Evolutionary conservation across 1,140 invertebrate genomes (phyloP), one percentile per base, ranked within the genome.

Genomic region (Habropoda laboriosa): DNA sequence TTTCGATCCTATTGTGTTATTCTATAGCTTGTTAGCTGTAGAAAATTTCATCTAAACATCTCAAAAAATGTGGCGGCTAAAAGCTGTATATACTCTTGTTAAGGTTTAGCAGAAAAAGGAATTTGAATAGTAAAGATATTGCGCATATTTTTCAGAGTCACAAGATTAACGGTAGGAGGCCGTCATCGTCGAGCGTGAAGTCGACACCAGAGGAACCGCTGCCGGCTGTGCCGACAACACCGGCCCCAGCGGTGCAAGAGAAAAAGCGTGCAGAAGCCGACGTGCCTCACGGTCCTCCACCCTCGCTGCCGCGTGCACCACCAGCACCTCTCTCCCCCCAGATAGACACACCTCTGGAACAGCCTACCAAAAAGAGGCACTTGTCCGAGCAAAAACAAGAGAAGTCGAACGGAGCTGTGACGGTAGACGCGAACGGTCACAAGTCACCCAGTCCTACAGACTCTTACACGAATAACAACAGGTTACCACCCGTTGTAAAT

Each of bases 201-300:
- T 93, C 93, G 40, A 91, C 92, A n/a, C 91, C 93, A 1, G 90
- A 93, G n/a, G 94, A 94, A 35, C 93, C 94, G 8, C 90, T 93
- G 32, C 93, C 93, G 8, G 93, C 93, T 8, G 92, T 94, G 13
- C 91, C 94, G 21, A 94, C 93, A 51, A 94, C 94, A 1, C 93
- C 92, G 10, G 92, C 94, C 1, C 92, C 93, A 16, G 89, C 91
- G 7, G 81, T 92, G 3, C 91, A 90, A 78, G 92, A 94, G 40
- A 94, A 94, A 79, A 93, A 94, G 79, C 92, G 85, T 78, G 91
- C 86, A 5, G 90, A 91, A 45, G 90, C 92, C 8, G 90, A 89
- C 21, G 86, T 92, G 3, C 91, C 92, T 6, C 89, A 91, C 24
- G 91, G 92, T 16, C 91, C 92, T 24, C 89, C 92, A 24, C 92